Evolutionary conservation across 2,797 vertebrate species (phyloP).

Genomic region (Hapalemur alaotrensis): DNA sequence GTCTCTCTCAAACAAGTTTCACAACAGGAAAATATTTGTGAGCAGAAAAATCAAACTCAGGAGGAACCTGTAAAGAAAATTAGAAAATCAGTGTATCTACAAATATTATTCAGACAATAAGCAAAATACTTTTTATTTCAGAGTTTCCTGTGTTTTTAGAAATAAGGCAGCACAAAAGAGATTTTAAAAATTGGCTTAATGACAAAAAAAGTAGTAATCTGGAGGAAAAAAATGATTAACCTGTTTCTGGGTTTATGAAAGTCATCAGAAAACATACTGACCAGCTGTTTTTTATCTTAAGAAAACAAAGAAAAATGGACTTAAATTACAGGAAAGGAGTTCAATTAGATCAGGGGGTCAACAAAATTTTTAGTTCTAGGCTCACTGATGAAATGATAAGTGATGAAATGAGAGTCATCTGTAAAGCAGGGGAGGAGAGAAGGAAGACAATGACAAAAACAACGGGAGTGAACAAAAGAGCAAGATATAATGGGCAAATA

Average conservation of each 20-base stretch:
- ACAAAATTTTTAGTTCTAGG: not conserved
- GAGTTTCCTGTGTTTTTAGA: not conserved
- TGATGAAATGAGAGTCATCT: not conserved
- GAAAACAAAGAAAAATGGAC: not conserved
- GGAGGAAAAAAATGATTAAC: not conserved
- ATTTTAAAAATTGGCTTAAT: not conserved
- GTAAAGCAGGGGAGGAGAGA: not conserved
- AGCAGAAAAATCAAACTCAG: constrained; percentile 98
- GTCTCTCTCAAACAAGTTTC: constrained; percentile 90
- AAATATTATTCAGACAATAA: not conserved
- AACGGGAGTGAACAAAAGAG: not conserved
- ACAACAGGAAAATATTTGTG: constrained; percentile 99
- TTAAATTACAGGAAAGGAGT: not conserved
- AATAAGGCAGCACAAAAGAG: not conserved
- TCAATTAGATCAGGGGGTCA: not conserved
- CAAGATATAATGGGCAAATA: not conserved
- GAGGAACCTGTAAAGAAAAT: constrained; percentile 89
- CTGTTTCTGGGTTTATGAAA: not conserved
- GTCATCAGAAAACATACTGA: not conserved
- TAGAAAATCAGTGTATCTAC: not conserved
- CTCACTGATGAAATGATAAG: not conserved
- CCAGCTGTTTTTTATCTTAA: not conserved
- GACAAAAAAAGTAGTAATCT: not conserved
- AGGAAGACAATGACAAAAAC: not conserved
- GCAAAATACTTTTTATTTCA: not conserved